Conservation (phyloP, 2,797 vertebrate species). For the Tiaroga cobitis region DNA sequence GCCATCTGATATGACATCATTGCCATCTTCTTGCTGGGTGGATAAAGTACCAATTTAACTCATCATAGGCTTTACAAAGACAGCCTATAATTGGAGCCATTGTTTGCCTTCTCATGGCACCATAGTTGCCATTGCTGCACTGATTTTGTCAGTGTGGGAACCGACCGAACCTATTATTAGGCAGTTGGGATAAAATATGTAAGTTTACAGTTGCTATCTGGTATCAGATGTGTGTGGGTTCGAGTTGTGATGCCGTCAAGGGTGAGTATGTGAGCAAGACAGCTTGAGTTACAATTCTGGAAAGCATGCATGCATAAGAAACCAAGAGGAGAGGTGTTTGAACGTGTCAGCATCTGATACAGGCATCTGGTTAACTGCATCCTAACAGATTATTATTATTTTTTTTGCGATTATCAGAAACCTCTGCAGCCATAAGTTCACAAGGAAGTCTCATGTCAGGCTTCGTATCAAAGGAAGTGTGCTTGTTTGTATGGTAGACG, state of each 20-base stretch:
- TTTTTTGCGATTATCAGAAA: slow-evolving; percentile 1
- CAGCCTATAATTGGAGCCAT: slow-evolving; percentile 21
- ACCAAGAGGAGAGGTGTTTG: slow-evolving; percentile 7
- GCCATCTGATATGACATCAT: slow-evolving; percentile 26
- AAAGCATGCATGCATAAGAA: slow-evolving; percentile 24
- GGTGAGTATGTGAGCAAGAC: slow-evolving; percentile 43
- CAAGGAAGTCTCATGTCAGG: slow-evolving; percentile 55
- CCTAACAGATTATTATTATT: not conserved
- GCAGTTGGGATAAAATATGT: slow-evolving; percentile 46
- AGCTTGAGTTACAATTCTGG: slow-evolving; percentile 59
- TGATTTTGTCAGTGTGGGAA: slow-evolving; percentile 22
- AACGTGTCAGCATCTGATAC: slow-evolving; percentile 26
- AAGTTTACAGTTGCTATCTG: slow-evolving; percentile 41
- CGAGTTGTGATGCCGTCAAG: slow-evolving; percentile 43
- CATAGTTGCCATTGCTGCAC: not conserved
- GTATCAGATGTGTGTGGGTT: slow-evolving; percentile 57
- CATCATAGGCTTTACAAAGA: slow-evolving; percentile 4
- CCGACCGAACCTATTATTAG: slow-evolving; percentile 38
- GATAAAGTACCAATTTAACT: slow-evolving; percentile 29
- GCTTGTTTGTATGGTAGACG: slow-evolving; percentile 28
- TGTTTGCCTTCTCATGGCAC: slow-evolving; percentile 8
- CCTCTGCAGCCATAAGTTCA: slow-evolving; percentile 5
- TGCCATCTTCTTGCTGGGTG: not conserved
- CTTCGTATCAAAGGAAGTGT: slow-evolving; percentile 55
- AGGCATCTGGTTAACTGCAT: slow-evolving; percentile 17